Base-by-base conservation (phyloP, 2,888 invertebrate genomes). In the Synanthedon formicaeformis region DNA sequence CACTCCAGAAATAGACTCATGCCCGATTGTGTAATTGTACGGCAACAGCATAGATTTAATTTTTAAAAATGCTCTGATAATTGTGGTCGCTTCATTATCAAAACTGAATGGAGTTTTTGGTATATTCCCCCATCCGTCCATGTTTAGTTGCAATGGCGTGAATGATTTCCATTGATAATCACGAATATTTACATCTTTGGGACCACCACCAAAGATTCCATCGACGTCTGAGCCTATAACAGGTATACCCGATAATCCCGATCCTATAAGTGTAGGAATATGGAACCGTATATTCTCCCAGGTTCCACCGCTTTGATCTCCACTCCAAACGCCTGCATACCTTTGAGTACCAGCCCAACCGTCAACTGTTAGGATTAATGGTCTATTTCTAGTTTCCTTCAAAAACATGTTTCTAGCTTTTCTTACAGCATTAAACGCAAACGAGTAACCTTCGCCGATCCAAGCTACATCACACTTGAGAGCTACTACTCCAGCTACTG, bases 281-380 rank as follows among this genome's bases (percentile, higher is more conserved):
- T 86, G 86, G 56, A 86, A 87, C 34, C 85, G 70, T 58, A 87
- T 86, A 56, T 85, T 85, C 64, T 85, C 86, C 86, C 86, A 87
- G 45, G 78, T 60, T 6, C 86, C 86, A n/a, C 86, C 86, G 14
- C 58, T 62, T 67, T 86, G 86, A 55, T 87, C 86, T 13, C 86
- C 86, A 56, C 72, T 84, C 86, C 86, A 87, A 58, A 86, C 73
- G 0, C 78, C 82, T 2, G 86, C 69, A 58, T 79, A 71, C 58
- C 86, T 74, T 57, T 87, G 86, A 8, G 84, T 83, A 0, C 84
- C 86, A 34, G 84, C 86, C 86, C 86, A 87, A 4, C 86, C 86
- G 52, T 86, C 82, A 1, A 86, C 85, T 73, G 78, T 85, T 58
- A 87, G 75, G 11, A 84, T 79, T 65, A 84, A 66, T 11, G 77